phyloP scores from a whole-genome alignment of 2,797 vertebrate genomes.

The Poeciliopsis turneri region DNA sequence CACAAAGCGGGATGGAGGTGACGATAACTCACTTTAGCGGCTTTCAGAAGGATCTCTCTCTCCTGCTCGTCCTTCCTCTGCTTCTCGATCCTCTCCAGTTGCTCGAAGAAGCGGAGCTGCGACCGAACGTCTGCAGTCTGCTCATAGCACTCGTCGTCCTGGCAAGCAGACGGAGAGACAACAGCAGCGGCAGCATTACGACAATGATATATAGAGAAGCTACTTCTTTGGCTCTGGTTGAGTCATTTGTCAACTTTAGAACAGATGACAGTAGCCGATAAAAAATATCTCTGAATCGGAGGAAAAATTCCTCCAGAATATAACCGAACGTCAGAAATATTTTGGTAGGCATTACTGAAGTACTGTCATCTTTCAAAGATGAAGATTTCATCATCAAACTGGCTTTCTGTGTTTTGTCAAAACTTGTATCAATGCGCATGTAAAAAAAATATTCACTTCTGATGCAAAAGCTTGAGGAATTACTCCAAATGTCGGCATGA shows the following conservation, averaged over 20 bases:
- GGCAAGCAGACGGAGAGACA: constrained; percentile 44
- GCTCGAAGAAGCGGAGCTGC: constrained; percentile 90
- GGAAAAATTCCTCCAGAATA: background rate
- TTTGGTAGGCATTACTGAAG: background rate
- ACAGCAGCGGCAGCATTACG: constrained; percentile 22
- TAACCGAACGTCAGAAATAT: background rate
- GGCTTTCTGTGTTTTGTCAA: background rate
- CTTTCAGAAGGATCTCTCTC: constrained; percentile 89
- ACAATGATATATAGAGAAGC: background rate
- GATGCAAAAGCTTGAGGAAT: background rate
- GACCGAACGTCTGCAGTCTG: constrained; percentile 87
- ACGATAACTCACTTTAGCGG: constrained; percentile 84
- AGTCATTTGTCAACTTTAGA: background rate
- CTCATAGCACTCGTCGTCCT: constrained; percentile 87
- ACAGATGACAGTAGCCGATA: background rate
- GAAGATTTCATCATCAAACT: background rate
- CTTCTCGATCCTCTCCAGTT: constrained; percentile 90
- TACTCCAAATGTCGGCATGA: background rate
- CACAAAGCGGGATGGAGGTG: constrained; percentile 25
- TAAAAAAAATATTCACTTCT: background rate
- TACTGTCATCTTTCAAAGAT: background rate
- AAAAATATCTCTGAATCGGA: background rate
- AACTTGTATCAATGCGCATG: background rate
- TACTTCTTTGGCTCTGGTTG: background rate
- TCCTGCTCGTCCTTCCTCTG: constrained; percentile 91